Base-by-base conservation (phyloP, 2,797 vertebrate species). In the Nyctibius grandis region DNA sequence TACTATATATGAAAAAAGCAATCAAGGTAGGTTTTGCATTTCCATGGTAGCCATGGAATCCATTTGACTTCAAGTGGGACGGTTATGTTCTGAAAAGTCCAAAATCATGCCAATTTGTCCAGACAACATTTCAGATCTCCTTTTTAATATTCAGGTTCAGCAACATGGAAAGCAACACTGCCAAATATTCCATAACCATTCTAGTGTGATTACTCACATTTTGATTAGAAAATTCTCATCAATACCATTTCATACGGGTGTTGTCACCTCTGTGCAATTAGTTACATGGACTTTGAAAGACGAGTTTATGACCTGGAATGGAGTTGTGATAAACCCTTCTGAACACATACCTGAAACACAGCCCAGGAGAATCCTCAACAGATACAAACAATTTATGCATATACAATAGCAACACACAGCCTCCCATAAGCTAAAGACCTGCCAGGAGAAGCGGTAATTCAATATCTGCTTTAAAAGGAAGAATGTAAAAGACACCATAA, bases 121-220 rank as follows among this genome's bases (percentile, higher is more conserved):
- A 93, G 91, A 83, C 0, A 1, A 92, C 51, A 57, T 83, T 94
- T 92, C 77, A 68, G 53, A 79, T 56, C 47, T 86, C 65, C 65
- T 59, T 87, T 87, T 91, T 82, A 85, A 87, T 83, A 95, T 77
- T 92, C 87, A 74, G 63, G 28, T 82, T 87, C 77, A 85, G 53
- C 48, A 83, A 87, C 36, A 85, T 2, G 7, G 53, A 94, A 89
- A 70, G 44, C 36, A 88, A 26, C 29, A 38, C 51, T 89, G 83
- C 70, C 74, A 87, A 94, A 88, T 60, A 61, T 25, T 91, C 31
- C 56, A 48, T 34, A 89, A 79, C 31, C 10, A 72, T 65, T 91
- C 63, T 45, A 48, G 26, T 45, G 23, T 1, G 1, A 82, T 76
- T 91, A 65, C 48, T 84, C 80, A 86, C 10, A 38, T 76, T 89